A percentile compares a stretch with the other conserved stretches of the same genome.
Conservation (phyloP, 2,888 invertebrate genomes). For the Ommatoiulus sabulosus region DNA sequence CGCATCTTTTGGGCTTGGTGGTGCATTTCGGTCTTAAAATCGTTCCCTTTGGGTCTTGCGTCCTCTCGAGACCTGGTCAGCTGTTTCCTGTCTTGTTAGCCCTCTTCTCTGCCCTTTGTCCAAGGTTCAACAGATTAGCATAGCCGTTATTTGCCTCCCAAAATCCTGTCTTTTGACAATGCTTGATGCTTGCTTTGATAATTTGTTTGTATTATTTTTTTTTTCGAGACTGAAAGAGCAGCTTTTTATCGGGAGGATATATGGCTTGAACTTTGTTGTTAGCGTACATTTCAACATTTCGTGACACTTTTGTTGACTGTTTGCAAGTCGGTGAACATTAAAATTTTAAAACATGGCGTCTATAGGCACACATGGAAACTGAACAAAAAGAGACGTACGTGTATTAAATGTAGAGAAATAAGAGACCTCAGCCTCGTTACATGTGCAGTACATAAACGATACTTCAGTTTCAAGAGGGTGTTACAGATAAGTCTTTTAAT, state of each 20-base stretch:
- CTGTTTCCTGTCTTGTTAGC: background rate
- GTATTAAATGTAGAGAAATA: too few species aligned
- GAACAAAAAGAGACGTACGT: background rate
- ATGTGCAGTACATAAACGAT: background rate
- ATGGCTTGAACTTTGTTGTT: background rate
- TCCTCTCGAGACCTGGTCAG: background rate
- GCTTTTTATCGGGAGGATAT: background rate
- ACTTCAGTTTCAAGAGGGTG: background rate
- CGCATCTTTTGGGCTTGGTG: background rate
- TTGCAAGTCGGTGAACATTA: background rate
- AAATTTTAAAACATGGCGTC: background rate
- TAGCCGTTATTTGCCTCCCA: background rate
- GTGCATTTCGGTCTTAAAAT: background rate
- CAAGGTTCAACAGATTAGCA: background rate
- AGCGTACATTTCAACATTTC: background rate
- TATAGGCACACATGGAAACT: background rate
- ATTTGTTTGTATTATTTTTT: background rate
- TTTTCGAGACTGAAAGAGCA: background rate
- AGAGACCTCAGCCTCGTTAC: too few species aligned
- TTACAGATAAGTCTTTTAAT: background rate
- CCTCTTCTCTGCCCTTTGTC: background rate
- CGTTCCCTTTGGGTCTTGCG: background rate
- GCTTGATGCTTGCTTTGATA: background rate
- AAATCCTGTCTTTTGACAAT: background rate
- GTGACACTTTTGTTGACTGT: conserved; percentile 22